Evolutionary conservation across 2,113 vertebrate genomes (phyloP), one percentile per base, ranked within the genome.

Genomic region (Pterocles gutturalis): DNA sequence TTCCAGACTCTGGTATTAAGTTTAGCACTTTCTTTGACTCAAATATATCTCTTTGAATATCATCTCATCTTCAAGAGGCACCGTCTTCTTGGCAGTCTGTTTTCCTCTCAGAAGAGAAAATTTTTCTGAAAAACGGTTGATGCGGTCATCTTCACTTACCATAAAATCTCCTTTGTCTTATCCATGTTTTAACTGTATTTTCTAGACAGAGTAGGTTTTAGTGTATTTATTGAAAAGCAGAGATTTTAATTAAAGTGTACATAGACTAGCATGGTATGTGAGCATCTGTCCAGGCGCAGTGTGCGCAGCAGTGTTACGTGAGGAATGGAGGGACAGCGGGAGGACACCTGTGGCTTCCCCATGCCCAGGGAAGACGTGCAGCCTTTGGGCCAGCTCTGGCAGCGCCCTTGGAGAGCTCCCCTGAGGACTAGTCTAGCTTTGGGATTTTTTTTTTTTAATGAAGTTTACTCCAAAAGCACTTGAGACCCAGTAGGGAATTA

Each of bases 271-370:
- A 2, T 15, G 5, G 7, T 28, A 26, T 41, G 36, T 36, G 61
- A 54, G 19, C 31, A 25, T 18, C 58, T 91, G 22, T 46, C 33
- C 22, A 22, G 12, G 36, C 62, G 20, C 51, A 73, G 36, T 1
- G 25, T 26, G 33, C 28, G 38, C 61, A 4, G 17, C 31, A 55
- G 41, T 1, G 0, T 48, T 31, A 4, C 0, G 1, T 2, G 4
- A 24, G 41, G 11, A 41, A 33, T 4, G 5, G 5, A 29, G 24
- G 53, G 36, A 3, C 18, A 33, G 36, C 0, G 2, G 13, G 31
- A 17, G 36, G 51, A 43, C 9, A 34, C 22, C 20, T 24, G 17
- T 62, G 67, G 1, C 70, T 62, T 65, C 24, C 9, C 22, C 28
- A 48, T 3, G 6, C 34, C 2, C 22, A 10, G 64, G 48, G 34